phyloP scores from a whole-genome alignment of 2,797 vertebrate genomes.

The Crypturellus tataupa region DNA sequence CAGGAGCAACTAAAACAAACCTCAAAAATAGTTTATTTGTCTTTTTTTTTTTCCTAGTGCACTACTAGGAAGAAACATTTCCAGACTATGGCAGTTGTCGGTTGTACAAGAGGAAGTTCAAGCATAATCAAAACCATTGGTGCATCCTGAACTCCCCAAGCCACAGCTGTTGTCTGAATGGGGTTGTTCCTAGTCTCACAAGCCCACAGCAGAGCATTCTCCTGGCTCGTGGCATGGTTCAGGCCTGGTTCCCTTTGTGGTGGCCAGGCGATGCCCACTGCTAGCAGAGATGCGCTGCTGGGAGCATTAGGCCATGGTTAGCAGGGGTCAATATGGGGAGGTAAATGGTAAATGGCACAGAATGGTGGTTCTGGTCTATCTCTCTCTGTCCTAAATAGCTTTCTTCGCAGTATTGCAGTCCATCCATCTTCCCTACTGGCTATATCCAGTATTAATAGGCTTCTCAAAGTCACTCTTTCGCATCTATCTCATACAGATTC shows the following conservation, averaged over 20 bases:
- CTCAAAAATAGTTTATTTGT: constrained; percentile 67
- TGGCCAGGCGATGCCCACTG: constrained; percentile 6
- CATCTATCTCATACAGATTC: background rate
- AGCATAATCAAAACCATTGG: constrained; percentile 75
- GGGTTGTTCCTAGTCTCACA: constrained; percentile 3
- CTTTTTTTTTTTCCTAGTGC: constrained; percentile 1
- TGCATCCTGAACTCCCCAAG: constrained; percentile 10
- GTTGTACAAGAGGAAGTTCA: constrained; percentile 71
- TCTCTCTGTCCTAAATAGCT: background rate
- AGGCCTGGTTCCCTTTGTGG: background rate
- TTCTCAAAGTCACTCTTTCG: background rate
- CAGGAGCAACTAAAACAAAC: constrained; percentile 58
- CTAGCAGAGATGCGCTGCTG: background rate
- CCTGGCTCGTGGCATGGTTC: constrained; percentile 1
- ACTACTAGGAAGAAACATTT: constrained; percentile 55
- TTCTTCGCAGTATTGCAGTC: background rate
- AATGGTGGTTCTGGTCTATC: background rate
- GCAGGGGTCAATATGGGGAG: background rate
- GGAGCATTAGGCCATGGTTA: background rate
- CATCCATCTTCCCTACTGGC: background rate
- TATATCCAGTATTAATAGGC: background rate
- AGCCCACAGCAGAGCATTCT: constrained; percentile 15
- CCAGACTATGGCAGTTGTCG: constrained; percentile 64
- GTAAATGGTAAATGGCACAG: background rate
- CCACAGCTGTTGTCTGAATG: constrained; percentile 47